Base-by-base conservation (phyloP, 2,113 vertebrate genomes). In the Chaenogobius annularis region DNA sequence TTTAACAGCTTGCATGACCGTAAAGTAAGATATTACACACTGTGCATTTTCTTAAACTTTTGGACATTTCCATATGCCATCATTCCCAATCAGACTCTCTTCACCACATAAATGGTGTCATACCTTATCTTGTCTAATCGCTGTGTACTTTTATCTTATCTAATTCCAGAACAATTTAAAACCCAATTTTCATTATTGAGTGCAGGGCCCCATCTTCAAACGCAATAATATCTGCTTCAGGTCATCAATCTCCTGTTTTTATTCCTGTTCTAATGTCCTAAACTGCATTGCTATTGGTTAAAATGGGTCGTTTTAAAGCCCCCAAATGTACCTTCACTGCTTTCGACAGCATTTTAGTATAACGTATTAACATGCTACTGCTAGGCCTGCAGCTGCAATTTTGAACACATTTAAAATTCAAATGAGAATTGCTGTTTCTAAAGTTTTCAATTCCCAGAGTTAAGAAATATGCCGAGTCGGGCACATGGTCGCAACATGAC, bases 401-500 rank as follows among this genome's bases (percentile, higher is more conserved):
- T 44, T 52, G 9, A n/a, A 44, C 59, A n/a, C 0, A 0, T 37
- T 65, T 31, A 26, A 66, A 35, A 31, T 48, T 73, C 35, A 23
- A 64, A 58, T 62, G 20, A 69, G 61, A 61, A 58, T 20, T n/a
- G 13, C 20, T 35, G 61, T 46, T 1, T n/a, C 52, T 26, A 68
- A 63, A 54, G 66, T 75, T 52, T 26, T 75, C 67, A 15, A 47
- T 35, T 43, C 20, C 10, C 59, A 44, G 11, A 11, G 19, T 19
- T 22, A 67, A 35, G 61, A 75, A 70, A 64, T 26, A 80, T 69
- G 40, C 66, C 8, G 10, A 26, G 46, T 64, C 19, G 55, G 59
- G 23, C 23, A 44, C 58, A 63, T 47, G 67, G 26, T n/a, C 69
- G 70, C 68, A 75, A 72, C 68, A 64, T 56, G 67, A 69, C 73